A percentile compares a stretch with the other conserved stretches of the same genome.
Evolutionary conservation across 2,888 invertebrate genomes (phyloP).

Genomic region (Spilosoma lubricipeda): DNA sequence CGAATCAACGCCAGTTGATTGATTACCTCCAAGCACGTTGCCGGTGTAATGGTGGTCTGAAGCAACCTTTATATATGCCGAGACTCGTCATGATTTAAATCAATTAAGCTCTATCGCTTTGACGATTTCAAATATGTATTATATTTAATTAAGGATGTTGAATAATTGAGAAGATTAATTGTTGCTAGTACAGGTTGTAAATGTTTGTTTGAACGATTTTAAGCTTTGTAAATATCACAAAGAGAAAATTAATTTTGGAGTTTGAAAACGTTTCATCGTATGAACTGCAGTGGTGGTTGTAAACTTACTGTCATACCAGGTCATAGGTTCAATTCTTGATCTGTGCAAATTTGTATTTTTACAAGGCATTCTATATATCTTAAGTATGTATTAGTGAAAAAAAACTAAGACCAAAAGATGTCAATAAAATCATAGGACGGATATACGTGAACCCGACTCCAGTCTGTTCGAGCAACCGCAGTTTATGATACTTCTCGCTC

Average conservation of each 20-base stretch:
- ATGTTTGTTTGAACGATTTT: neutral
- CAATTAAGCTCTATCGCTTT: slow-evolving; percentile 12
- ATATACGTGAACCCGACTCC: too few species aligned
- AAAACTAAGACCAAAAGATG: too few species aligned
- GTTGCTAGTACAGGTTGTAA: neutral
- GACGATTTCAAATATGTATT: slow-evolving; percentile 18
- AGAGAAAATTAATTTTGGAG: neutral
- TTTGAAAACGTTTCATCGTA: neutral
- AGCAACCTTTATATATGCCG: slow-evolving; percentile 20
- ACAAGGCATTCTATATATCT: too few species aligned
- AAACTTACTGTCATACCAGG: neutral
- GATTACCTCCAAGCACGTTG: slow-evolving; percentile 41
- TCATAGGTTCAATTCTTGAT: neutral
- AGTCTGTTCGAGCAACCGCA: too few species aligned
- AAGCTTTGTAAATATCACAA: neutral
- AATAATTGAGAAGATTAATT: slow-evolving; percentile 21
- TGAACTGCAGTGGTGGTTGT: neutral
- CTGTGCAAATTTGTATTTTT: too few species aligned
- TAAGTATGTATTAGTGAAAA: too few species aligned
- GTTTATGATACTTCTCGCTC: too few species aligned
- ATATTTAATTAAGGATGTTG: slow-evolving; percentile 22
- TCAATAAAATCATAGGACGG: too few species aligned
- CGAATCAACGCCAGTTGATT: slow-evolving; percentile 43
- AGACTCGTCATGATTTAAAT: slow-evolving; percentile 24
- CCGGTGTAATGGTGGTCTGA: slow-evolving; percentile 23